Evolutionary conservation across 2,113 vertebrate species (phyloP).

Genomic region (Petrocephalus microphthalmus): DNA sequence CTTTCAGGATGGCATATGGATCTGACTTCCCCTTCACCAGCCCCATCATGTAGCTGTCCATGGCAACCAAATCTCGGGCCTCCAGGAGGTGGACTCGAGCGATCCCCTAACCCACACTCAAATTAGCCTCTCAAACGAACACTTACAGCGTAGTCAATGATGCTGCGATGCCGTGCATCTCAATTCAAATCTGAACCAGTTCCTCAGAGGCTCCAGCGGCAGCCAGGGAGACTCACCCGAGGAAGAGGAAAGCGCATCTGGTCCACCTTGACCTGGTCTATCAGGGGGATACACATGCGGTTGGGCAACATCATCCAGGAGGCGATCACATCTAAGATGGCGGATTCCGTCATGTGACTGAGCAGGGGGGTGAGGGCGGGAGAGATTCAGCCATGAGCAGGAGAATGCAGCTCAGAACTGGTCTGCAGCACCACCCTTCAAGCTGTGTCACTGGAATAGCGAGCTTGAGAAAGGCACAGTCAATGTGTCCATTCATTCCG

Average conservation of each 20-base stretch:
- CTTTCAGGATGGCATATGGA: slow-evolving; percentile 73
- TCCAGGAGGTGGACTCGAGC: slow-evolving; percentile 78
- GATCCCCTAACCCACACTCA: slow-evolving; percentile 69
- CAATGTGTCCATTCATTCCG: no score
- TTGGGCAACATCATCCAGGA: slow-evolving; percentile 87
- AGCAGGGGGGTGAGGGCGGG: not conserved
- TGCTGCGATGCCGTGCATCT: not conserved
- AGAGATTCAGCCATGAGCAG: not conserved
- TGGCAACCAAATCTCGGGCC: slow-evolving; percentile 76
- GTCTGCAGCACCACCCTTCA: not conserved
- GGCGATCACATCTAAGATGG: slow-evolving; percentile 82
- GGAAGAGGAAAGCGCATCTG: slow-evolving; percentile 84
- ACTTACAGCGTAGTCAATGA: not conserved
- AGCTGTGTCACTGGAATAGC: no score
- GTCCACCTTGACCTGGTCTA: slow-evolving; percentile 80
- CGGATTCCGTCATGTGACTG: slow-evolving; percentile 75
- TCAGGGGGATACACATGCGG: slow-evolving; percentile 84
- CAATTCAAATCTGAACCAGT: not conserved
- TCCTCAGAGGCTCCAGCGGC: not conserved
- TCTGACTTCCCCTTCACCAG: slow-evolving; percentile 87
- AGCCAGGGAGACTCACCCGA: slow-evolving; percentile 57
- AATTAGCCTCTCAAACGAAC: not conserved
- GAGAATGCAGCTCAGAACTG: not conserved
- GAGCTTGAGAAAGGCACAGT: no score
- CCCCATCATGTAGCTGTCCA: slow-evolving; percentile 79